Percentiles rank a stretch among this genome's conserved stretches.
Evolutionary conservation across 2,888 invertebrate species (phyloP).

Genomic region (Eupithecia dodoneata): DNA sequence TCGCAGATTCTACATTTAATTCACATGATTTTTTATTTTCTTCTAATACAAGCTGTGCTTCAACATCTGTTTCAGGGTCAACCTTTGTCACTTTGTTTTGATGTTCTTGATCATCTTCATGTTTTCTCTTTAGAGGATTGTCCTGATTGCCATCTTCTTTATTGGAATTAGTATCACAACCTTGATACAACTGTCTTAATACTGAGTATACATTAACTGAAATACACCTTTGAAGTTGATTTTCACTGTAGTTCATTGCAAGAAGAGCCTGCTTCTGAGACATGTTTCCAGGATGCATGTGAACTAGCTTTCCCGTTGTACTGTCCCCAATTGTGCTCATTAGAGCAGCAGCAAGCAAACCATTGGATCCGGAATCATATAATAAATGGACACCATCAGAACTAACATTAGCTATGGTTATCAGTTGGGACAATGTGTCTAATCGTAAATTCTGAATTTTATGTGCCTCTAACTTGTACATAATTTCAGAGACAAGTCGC

Average conservation of each 20-base stretch:
- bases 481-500: constrained; percentile 92
- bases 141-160: constrained; percentile 46
- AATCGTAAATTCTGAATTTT: constrained; percentile 91
- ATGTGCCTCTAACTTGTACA: constrained; percentile 90
- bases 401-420: constrained; percentile 92
- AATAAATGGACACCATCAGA: constrained; percentile 90
- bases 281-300: constrained; percentile 92
- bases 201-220: constrained; percentile 91
- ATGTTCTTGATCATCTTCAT: constrained; percentile 50
- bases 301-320: constrained; percentile 87
- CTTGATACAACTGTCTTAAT: constrained; percentile 87
- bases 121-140: constrained; percentile 64
- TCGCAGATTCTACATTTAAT: constrained; percentile 29
- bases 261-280: constrained; percentile 91
- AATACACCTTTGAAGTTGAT: constrained; percentile 88
- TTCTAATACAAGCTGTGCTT: constrained; percentile 26
- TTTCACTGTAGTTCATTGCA: constrained; percentile 90
- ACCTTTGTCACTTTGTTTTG: constrained; percentile 64
- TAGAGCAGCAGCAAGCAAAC: constrained; percentile 92
- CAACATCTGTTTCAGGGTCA: constrained; percentile 34
- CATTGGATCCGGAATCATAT: constrained; percentile 95
- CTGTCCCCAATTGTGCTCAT: constrained; percentile 89
- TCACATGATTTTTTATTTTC: constrained; percentile 12
- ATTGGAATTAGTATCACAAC: constrained; percentile 66
- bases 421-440: constrained; percentile 95